Conservation (phyloP, 2,797 vertebrate genomes). For the Melopsittacus undulatus region DNA sequence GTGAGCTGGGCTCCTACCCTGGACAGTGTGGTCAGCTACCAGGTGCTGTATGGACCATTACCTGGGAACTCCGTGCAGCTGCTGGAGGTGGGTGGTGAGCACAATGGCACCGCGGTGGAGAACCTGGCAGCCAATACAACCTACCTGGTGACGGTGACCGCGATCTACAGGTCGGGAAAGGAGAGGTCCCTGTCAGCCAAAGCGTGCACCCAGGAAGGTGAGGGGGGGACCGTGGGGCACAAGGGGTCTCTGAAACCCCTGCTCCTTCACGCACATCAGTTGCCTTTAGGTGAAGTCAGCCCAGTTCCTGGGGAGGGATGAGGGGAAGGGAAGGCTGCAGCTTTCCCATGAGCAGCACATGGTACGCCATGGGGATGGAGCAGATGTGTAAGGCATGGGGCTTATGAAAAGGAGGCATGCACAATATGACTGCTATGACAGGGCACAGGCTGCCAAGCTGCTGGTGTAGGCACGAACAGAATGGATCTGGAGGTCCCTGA, state of each 20-base stretch:
- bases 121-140: conserved; percentile 86
- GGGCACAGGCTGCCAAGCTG: neutral
- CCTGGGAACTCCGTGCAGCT: conserved; percentile 76
- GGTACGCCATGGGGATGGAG: neutral
- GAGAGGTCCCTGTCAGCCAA: conserved; percentile 91
- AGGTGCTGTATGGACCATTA: conserved; percentile 86
- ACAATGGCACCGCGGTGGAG: conserved; percentile 84
- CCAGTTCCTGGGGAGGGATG: neutral
- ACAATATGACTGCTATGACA: accelerated
- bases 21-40: conserved; percentile 76
- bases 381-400: neutral
- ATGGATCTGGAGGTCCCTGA: neutral
- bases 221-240: conserved; percentile 16
- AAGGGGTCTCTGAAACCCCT: neutral
- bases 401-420: neutral
- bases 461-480: neutral
- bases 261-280: neutral
- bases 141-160: conserved; percentile 91
- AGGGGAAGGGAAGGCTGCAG: neutral
- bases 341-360: neutral
- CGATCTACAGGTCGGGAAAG: conserved; percentile 81
- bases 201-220: conserved; percentile 88
- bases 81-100: conserved; percentile 74
- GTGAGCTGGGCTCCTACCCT: conserved; percentile 90
- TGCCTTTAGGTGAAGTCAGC: neutral